Percentiles rank a stretch among this genome's conserved stretches.
Conservation (phyloP, 2,113 vertebrate species). For the Ginglymostoma cirratum region DNA sequence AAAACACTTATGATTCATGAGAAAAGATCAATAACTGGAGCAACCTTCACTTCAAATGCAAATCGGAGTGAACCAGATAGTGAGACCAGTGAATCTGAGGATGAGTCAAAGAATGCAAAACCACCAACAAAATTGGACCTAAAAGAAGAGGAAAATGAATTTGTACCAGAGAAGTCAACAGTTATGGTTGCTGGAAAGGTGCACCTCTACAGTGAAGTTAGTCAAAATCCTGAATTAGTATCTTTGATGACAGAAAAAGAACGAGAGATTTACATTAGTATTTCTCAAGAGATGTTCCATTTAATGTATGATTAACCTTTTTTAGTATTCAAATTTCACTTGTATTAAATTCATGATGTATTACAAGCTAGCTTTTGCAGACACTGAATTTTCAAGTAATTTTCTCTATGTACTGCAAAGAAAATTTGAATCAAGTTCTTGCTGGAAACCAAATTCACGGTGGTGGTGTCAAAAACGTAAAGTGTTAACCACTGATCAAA, state of each 20-base stretch:
- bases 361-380: neutral
- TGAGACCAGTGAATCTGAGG: constrained; percentile 43
- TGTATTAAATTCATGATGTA: neutral
- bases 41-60: constrained; percentile 8
- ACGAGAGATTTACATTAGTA: constrained; percentile 47
- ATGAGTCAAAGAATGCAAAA: constrained; percentile 37
- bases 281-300: constrained; percentile 52
- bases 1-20: constrained; percentile 52
- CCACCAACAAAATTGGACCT: neutral
- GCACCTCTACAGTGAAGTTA: constrained; percentile 42
- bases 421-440: neutral
- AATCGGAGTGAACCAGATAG: constrained; percentile 7
- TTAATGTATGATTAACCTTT: constrained; percentile 49
- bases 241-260: constrained; percentile 53
- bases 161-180: constrained; percentile 39
- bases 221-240: constrained; percentile 52
- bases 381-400: neutral
- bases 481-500: neutral
- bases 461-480: too few relatives aligned
- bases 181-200: constrained; percentile 51
- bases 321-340: neutral
- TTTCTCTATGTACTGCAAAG: neutral
- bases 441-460: neutral
- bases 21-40: constrained; percentile 39
- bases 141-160: constrained; percentile 43